phyloP scores from a whole-genome alignment of 2,888 invertebrate genomes.

The Euzetes globulus region DNA sequence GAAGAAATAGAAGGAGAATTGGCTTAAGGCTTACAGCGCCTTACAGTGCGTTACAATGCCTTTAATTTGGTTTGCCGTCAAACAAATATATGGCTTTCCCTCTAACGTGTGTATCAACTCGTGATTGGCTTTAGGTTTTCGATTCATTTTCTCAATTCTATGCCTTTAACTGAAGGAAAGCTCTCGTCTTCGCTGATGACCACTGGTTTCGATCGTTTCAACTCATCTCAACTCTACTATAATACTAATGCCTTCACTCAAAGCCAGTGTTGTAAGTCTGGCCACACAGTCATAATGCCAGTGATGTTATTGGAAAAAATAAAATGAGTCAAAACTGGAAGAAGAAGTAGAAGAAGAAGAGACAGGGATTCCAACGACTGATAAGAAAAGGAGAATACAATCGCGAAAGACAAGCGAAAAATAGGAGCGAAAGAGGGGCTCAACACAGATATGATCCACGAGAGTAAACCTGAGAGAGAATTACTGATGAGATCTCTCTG shows the following conservation, averaged over 20 bases:
- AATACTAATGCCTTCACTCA: not conserved
- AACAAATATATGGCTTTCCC: constrained; percentile 23
- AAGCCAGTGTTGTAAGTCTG: not conserved
- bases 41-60: not conserved
- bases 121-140: constrained; percentile 7
- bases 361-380: constrained; percentile 9
- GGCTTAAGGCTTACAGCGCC: constrained; percentile 3
- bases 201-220: constrained; percentile 6
- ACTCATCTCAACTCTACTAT: not conserved
- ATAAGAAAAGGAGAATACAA: constrained; percentile 13
- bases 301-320: constrained; percentile 19
- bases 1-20: constrained; percentile 14
- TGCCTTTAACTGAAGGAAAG: constrained; percentile 3
- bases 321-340: not conserved
- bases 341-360: not conserved
- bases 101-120: not conserved
- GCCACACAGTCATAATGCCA: constrained; percentile 13
- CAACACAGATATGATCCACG: not conserved
- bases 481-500: constrained; percentile 9
- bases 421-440: constrained; percentile 23
- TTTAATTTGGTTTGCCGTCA: constrained; percentile 25
- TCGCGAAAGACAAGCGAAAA: constrained; percentile 17
- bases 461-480: constrained; percentile 5
- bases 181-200: constrained; percentile 21
- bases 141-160: not conserved